Percentiles rank a stretch among this genome's conserved stretches.
Conservation (phyloP, 1,140 invertebrate genomes). For the Diachasma alloeum region DNA sequence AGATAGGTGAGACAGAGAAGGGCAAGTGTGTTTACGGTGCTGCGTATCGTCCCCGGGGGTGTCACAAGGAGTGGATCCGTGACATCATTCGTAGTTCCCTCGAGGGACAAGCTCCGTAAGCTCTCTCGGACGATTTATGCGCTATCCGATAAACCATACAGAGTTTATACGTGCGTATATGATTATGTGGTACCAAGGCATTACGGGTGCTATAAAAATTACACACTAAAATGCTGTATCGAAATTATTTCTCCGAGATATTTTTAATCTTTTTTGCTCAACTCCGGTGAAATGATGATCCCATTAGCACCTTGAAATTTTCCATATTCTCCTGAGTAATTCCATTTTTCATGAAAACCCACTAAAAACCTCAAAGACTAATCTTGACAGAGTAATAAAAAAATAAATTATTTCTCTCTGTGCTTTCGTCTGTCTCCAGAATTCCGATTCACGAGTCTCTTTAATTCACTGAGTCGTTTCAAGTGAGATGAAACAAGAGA, state of each 20-base stretch:
- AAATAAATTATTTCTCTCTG: neutral
- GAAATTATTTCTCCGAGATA: too few relatives aligned
- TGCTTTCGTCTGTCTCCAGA: neutral
- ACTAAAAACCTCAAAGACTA: neutral
- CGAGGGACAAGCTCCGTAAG: slow-evolving; percentile 4
- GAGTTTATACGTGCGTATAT: neutral
- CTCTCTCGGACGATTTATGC: neutral
- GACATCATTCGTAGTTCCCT: neutral
- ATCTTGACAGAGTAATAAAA: neutral
- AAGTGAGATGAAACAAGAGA: neutral
- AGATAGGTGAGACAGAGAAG: neutral
- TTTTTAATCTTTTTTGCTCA: too few relatives aligned
- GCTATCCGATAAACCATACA: neutral
- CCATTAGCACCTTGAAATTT: too few relatives aligned
- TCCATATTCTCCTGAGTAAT: neutral
- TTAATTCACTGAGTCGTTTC: neutral
- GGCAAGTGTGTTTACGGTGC: neutral
- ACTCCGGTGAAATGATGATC: too few relatives aligned
- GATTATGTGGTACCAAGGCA: neutral
- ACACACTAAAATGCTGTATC: neutral
- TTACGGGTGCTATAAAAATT: neutral
- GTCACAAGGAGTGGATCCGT: slow-evolving; percentile 5
- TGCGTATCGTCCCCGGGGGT: slow-evolving; percentile 8
- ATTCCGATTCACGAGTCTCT: neutral
- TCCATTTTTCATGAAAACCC: neutral